Evolutionary conservation across 2,113 vertebrate species (phyloP).

Genomic region (Myanophis thanlyinensis): DNA sequence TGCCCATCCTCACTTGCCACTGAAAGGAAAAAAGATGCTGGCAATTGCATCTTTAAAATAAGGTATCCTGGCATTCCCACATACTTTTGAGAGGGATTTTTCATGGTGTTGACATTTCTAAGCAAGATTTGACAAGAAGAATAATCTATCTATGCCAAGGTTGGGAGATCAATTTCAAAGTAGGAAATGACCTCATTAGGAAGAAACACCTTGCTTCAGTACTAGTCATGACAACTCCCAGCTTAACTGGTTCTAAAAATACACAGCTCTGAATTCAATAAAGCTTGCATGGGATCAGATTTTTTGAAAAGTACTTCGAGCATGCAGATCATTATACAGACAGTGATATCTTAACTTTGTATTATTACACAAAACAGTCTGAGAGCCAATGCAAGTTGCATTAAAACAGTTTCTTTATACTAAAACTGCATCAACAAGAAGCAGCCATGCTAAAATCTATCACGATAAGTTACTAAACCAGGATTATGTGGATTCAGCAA

Average conservation of each 20-base stretch:
- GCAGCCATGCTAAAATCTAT: neutral
- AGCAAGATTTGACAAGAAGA: neutral
- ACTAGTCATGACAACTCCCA: conserved; percentile 7
- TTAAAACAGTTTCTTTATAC: neutral
- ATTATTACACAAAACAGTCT: neutral
- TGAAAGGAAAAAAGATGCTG: neutral
- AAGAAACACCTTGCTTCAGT: conserved; percentile 3
- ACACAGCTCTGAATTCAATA: conserved; percentile 10
- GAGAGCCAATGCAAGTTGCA: neutral
- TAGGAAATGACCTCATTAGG: conserved; percentile 12
- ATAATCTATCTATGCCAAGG: neutral
- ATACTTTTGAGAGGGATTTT: neutral
- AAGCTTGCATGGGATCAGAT: neutral
- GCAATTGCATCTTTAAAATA: neutral
- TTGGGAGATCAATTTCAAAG: conserved; percentile 3
- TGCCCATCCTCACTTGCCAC: neutral
- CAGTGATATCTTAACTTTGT: neutral
- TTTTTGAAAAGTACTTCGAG: neutral
- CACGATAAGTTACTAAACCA: neutral
- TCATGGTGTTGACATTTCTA: neutral
- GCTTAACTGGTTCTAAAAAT: conserved; percentile 23
- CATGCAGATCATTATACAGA: neutral
- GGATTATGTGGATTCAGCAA: neutral
- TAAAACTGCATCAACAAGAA: neutral
- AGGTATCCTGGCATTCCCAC: neutral